Conservation (phyloP, 2,113 vertebrate species). For the Tachysurus vachellii region DNA sequence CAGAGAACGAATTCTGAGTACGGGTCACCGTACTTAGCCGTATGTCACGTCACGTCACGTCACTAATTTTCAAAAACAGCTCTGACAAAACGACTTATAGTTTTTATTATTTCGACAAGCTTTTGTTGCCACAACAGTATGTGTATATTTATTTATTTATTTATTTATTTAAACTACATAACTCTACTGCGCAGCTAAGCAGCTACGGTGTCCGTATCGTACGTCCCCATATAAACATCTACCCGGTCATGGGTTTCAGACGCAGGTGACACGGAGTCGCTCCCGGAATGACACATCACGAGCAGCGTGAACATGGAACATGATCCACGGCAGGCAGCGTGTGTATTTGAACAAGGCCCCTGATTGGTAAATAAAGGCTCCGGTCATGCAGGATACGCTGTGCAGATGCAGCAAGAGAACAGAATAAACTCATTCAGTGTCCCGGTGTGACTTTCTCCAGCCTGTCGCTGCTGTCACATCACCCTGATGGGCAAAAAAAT, state of each 20-base stretch:
- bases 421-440: constrained; percentile 30
- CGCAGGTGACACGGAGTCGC: constrained; percentile 22
- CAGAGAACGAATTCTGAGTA: too few relatives aligned
- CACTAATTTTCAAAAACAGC: too few relatives aligned
- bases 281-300: not conserved
- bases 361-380: constrained; percentile 28
- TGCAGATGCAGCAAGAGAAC: constrained; percentile 38
- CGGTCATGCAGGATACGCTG: not conserved
- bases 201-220: not conserved
- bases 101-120: not conserved
- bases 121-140: not conserved
- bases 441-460: not conserved
- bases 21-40: too few relatives aligned
- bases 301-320: constrained; percentile 3
- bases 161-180: too few relatives aligned
- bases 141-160: not conserved
- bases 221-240: not conserved
- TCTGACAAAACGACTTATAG: not conserved
- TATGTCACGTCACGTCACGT: too few relatives aligned
- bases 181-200: not conserved
- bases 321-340: not conserved
- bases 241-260: not conserved
- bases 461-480: not conserved
- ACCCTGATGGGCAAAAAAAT: constrained; percentile 4
- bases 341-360: constrained; percentile 21